Percentiles rank a stretch among this genome's conserved stretches.
These are phyloP conservation scores for Calonectris borealis DNA, from an alignment of 2,113 vertebrate genomes.

Conservation along the genomic window DNA sequence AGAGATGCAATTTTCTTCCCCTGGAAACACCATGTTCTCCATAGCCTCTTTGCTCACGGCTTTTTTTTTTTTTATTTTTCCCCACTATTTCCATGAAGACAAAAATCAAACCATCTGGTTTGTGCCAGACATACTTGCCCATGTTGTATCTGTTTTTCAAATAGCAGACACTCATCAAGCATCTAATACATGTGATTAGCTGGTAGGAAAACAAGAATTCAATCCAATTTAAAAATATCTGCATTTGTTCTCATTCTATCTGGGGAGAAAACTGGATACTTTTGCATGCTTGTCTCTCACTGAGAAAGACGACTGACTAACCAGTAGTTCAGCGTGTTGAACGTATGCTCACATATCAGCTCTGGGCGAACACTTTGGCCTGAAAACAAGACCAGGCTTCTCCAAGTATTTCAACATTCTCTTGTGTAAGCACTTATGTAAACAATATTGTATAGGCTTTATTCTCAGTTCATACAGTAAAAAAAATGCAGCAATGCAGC, in stretches of 20 bases:
- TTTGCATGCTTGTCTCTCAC: not conserved
- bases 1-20: not conserved
- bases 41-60: not conserved
- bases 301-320: not conserved
- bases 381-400: slow-evolving; percentile 1
- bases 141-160: not conserved
- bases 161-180: not conserved
- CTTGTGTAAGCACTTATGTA: not conserved
- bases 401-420: not conserved
- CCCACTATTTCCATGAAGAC: not conserved
- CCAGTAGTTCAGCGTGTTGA: not conserved
- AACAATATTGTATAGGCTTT: not conserved
- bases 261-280: not conserved
- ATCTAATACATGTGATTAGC: not conserved
- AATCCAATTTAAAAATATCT: not conserved
- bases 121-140: not conserved
- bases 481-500: not conserved
- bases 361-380: not conserved
- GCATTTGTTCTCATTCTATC: not conserved
- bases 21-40: not conserved
- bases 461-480: not conserved
- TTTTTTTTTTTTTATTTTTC: not conserved
- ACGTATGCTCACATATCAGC: not conserved
- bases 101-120: slow-evolving; percentile 5
- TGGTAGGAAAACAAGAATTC: slow-evolving; percentile 1